Base-by-base conservation (phyloP, 2,888 invertebrate species). In the Sminthurinus aureus region DNA sequence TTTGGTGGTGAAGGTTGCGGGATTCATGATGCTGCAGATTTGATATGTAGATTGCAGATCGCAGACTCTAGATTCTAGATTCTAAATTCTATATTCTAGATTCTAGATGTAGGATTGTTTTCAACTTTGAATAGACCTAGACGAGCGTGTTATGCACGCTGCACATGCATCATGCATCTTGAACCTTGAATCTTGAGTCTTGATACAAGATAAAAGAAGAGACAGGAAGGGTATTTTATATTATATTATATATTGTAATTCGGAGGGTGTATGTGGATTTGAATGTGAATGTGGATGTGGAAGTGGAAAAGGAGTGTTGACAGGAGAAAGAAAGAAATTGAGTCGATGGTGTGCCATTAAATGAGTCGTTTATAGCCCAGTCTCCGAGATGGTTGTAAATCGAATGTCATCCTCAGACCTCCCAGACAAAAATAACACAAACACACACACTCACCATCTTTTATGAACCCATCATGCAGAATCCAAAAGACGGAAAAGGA, bases 351-450 rank as follows among this genome's bases (percentile, higher is more conserved):
- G 73, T 51, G 67, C 73, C 80, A 80, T 80, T 80, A 71, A 80
- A 80, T 80, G 80, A 80, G 71, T 22, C 71, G 80, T 80, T 80
- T 80, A 80, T 80, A 71, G 80, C 67, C 50, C 20, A 80, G 71
- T 71, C 71, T 26, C 12, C 12, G 64, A 67, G 79, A 79, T 79
- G 79, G 79, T 52, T 80, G 71, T 71, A 80, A 73, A 80, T 80
- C 80, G 80, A 80, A 80, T 80, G 80, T 79, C 76, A 80, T 80
- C 71, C 71, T 80, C 80, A 80, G 80, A 26, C 80, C 71, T 52
- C 66, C 66, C 38, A 38, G 6, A 38, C 38, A 1, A 38, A 38
- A 38, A 1, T 6, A 38, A 38, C 38, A 38, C 3, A 38, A 38
- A 1, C 38, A 38, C 3, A 38, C 38, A 4, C 38, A 38, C 38